These are phyloP conservation scores for Agrotis ipsilon DNA, from an alignment of 2,888 invertebrate genomes.

Conservation along the genomic window DNA sequence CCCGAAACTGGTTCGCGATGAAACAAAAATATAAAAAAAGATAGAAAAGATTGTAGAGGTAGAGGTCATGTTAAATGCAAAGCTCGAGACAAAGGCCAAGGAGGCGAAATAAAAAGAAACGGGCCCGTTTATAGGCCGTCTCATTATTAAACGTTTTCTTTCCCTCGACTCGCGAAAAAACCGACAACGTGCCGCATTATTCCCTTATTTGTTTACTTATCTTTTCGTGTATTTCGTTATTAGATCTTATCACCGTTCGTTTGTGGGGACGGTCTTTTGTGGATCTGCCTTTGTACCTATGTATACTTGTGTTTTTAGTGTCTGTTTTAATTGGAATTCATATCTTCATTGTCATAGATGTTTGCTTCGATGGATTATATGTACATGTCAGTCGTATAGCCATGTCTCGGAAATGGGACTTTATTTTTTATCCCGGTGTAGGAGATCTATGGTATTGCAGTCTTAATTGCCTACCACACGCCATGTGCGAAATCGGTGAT, in stretches of 20 bases:
- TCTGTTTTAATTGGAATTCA: slow-evolving; percentile 29
- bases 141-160: slow-evolving; percentile 83
- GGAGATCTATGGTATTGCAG: too few relatives aligned
- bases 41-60: slow-evolving; percentile 50
- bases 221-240: slow-evolving; percentile 68
- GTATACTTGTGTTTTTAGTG: slow-evolving; percentile 11
- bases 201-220: slow-evolving; percentile 72
- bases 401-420: not conserved
- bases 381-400: not conserved
- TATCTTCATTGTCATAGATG: slow-evolving; percentile 13
- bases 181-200: slow-evolving; percentile 69
- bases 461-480: too few relatives aligned
- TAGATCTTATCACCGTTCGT: slow-evolving; percentile 56
- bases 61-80: slow-evolving; percentile 71
- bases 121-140: slow-evolving; percentile 78
- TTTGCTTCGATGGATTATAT: not conserved
- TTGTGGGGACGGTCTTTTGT: slow-evolving; percentile 41
- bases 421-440: too few relatives aligned
- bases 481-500: too few relatives aligned
- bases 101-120: slow-evolving; percentile 81
- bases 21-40: slow-evolving; percentile 57
- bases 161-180: slow-evolving; percentile 73
- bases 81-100: slow-evolving; percentile 76
- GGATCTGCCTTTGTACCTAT: slow-evolving; percentile 5
- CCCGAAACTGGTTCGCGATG: slow-evolving; percentile 49